Evolutionary conservation across 92 coral and sea anemone genomes (phyloP).

Genomic region (Micromussa lordhowensis): DNA sequence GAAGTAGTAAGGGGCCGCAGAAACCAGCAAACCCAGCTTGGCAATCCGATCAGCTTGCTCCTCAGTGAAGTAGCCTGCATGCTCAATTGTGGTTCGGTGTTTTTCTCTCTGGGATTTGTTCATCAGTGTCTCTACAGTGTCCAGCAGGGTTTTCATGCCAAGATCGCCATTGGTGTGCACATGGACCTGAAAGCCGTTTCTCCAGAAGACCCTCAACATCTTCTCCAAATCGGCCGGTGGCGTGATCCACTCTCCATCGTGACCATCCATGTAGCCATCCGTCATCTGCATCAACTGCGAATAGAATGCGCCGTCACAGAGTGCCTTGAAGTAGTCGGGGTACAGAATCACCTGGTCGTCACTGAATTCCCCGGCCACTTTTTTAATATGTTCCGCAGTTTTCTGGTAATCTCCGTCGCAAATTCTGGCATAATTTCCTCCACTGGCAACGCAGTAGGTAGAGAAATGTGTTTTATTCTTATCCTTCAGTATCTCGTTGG

Average conservation of each 20-base stretch:
- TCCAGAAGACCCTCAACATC: slow-evolving; percentile 48
- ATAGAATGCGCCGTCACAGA: slow-evolving; percentile 54
- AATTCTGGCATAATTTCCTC: slow-evolving; percentile 25
- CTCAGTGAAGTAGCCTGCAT: slow-evolving; percentile 64
- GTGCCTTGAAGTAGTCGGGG: slow-evolving; percentile 39
- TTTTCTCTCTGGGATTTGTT: slow-evolving; percentile 36
- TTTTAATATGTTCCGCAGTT: slow-evolving; percentile 16
- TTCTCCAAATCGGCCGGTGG: slow-evolving; percentile 24
- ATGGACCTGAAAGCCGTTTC: slow-evolving; percentile 52
- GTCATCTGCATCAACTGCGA: slow-evolving; percentile 52
- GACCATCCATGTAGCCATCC: slow-evolving; percentile 48
- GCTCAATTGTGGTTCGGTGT: slow-evolving; percentile 51
- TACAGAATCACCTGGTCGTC: slow-evolving; percentile 47
- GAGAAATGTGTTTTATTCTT: slow-evolving; percentile 24
- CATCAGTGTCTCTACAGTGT: slow-evolving; percentile 32
- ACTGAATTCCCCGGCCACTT: slow-evolving; percentile 19
- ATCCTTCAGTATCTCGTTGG: slow-evolving; percentile 28
- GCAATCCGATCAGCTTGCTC: slow-evolving; percentile 62
- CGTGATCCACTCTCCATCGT: slow-evolving; percentile 47
- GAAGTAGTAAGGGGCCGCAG: slow-evolving; percentile 64
- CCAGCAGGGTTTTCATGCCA: slow-evolving; percentile 43
- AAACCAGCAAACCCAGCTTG: slow-evolving; percentile 41
- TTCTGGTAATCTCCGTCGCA: slow-evolving; percentile 26
- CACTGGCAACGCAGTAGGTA: slow-evolving; percentile 53
- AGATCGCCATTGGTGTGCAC: slow-evolving; percentile 64